Evolutionary conservation across 2,888 invertebrate species (phyloP), one percentile per base, ranked within the genome.

Genomic region (Drosophila tripunctata): DNA sequence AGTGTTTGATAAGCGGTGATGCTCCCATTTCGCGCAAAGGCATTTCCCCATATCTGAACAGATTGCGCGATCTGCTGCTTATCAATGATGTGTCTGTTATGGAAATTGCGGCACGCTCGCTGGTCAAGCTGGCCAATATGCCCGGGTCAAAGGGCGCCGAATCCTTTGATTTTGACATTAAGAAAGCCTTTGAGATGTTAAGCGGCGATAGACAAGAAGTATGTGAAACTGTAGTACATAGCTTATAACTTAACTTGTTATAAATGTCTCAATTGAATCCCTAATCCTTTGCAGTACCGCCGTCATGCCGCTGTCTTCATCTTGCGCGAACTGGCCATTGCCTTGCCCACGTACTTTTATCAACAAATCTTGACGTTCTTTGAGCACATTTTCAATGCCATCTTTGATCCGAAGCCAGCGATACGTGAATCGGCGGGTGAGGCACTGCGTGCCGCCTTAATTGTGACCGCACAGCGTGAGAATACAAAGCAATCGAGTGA

Each of bases 131-230:
- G 52, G 98, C 98, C 1, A 93, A 97, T 17, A 95, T 96, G 14
- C 97, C 96, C 0, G 98, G 98, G 10, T 97, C 98, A 0, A 97
- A 97, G 90, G 96, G 98, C 24, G 97, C 98, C 0, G 98, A 98
- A 89, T 98, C 98, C 90, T 98, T 99, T n/a, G 98, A 99, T 87
- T 98, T 98, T 92, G 98, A 99, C 92, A 97, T 99, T 1, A 98
- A 98, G 90, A 93, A 97, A 88, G 97, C 99, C 1, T 96, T 98
- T 90, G 99, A 99, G 90, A 98, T 98, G 98, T 93, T 99, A 4
- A 95, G 96, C 21, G 96, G 96, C 48, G 98, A 97, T 85, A 93
- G 97, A 76, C 95, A 97, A 90, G 98, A 99, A 91, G 93, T 93
- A 12, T 1, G 8, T n/a, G n/a, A n/a, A n/a, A n/a, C n/a, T n/a